Conservation (phyloP, 2,888 invertebrate species). For the Altica lythri region DNA sequence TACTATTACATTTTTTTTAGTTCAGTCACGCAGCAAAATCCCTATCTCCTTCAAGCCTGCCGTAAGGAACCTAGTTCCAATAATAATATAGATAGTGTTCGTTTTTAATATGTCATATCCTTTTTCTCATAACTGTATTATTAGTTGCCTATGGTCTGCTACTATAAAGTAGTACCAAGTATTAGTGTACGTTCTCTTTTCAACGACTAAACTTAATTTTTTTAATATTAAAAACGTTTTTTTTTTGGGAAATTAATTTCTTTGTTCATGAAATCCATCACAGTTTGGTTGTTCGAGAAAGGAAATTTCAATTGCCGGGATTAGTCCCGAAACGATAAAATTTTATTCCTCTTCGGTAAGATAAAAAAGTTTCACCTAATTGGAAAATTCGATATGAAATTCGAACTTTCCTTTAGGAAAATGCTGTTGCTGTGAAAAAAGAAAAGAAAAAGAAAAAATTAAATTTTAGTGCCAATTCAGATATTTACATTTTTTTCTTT, state of each 20-base stretch:
- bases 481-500: constrained; percentile 19
- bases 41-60: too few relatives aligned
- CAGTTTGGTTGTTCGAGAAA: constrained; percentile 19
- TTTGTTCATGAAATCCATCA: constrained; percentile 17
- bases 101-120: too few relatives aligned
- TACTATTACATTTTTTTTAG: too few relatives aligned
- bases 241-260: constrained; percentile 13
- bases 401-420: constrained; percentile 15
- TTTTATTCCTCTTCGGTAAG: constrained; percentile 19
- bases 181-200: too few relatives aligned
- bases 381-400: constrained; percentile 26
- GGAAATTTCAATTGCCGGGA: constrained; percentile 24
- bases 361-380: constrained; percentile 25
- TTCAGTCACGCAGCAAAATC: too few relatives aligned
- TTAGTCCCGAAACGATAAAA: constrained; percentile 21
- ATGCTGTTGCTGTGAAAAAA: not conserved
- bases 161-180: too few relatives aligned
- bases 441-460: constrained; percentile 7
- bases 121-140: too few relatives aligned
- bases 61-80: too few relatives aligned
- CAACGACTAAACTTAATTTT: too few relatives aligned
- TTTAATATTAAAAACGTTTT: too few relatives aligned
- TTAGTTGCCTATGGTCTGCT: too few relatives aligned
- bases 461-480: constrained; percentile 4
- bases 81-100: too few relatives aligned